A percentile compares a stretch with the other conserved stretches of the same genome.
Evolutionary conservation across 2,113 vertebrate species (phyloP).

Genomic region (Megalops atlanticus): DNA sequence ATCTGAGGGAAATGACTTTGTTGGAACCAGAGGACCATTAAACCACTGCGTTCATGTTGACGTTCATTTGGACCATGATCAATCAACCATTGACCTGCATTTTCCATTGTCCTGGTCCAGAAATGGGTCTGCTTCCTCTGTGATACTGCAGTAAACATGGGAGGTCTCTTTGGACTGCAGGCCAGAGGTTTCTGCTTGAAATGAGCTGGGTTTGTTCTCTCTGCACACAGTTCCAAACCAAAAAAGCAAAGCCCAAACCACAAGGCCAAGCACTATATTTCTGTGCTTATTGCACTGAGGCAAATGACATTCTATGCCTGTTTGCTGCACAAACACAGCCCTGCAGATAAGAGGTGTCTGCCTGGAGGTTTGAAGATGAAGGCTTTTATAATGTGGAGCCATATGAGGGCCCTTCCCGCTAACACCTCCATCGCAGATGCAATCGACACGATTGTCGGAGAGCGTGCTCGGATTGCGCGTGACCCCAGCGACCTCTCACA

Average conservation of each 20-base stretch:
- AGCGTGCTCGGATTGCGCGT: background rate
- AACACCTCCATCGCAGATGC: background rate
- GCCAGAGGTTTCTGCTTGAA: background rate
- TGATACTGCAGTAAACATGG: background rate
- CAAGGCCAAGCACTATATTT: background rate
- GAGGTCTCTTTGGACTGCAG: background rate
- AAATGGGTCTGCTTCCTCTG: background rate
- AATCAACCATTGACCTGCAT: background rate
- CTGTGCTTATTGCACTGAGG: background rate
- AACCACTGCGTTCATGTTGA: background rate
- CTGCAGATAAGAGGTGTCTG: background rate
- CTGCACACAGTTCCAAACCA: background rate
- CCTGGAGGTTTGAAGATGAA: slow-evolving; percentile 2
- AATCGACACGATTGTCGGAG: background rate
- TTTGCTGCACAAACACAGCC: background rate
- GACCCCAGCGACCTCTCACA: background rate
- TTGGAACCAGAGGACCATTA: background rate
- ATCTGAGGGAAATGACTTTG: background rate
- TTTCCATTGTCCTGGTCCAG: slow-evolving; percentile 3
- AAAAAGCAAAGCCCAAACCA: background rate
- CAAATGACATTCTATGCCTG: background rate
- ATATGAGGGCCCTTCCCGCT: background rate
- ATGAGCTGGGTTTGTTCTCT: background rate
- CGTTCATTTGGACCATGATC: background rate
- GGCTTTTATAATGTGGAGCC: background rate